Conservation (phyloP, 64 coral and sea anemone genomes). For the Cladopsammia gracilis region DNA sequence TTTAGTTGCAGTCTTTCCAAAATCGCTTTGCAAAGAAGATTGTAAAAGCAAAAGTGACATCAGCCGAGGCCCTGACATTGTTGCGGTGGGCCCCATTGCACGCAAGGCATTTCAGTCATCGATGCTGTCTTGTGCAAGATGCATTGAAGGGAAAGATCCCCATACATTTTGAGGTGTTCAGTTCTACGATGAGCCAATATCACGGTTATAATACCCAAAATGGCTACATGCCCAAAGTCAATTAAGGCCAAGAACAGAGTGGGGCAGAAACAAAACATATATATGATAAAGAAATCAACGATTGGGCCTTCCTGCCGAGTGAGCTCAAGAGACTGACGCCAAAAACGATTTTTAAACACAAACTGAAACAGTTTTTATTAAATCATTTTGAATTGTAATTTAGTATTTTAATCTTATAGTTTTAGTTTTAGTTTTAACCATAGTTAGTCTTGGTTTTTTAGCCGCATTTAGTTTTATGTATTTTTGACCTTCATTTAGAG, state of each 20-base stretch:
- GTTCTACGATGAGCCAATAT: slow-evolving; percentile 1
- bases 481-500: no score
- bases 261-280: no score
- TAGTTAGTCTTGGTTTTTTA: no score
- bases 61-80: background rate
- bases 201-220: background rate
- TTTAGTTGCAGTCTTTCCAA: background rate
- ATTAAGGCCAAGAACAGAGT: background rate
- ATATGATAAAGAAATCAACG: no score
- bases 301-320: no score
- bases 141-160: background rate
- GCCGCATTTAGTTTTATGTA: no score
- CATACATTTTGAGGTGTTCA: background rate
- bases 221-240: background rate
- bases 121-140: background rate
- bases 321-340: no score
- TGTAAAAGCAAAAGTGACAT: background rate
- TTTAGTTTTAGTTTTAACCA: no score
- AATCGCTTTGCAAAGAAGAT: background rate
- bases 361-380: no score
- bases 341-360: no score
- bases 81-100: background rate
- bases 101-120: background rate
- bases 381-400: no score
- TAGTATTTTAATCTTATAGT: no score